These are phyloP conservation scores for Gorsachius goisagi DNA, from an alignment of 2,113 vertebrate species.

Conservation along the genomic window DNA sequence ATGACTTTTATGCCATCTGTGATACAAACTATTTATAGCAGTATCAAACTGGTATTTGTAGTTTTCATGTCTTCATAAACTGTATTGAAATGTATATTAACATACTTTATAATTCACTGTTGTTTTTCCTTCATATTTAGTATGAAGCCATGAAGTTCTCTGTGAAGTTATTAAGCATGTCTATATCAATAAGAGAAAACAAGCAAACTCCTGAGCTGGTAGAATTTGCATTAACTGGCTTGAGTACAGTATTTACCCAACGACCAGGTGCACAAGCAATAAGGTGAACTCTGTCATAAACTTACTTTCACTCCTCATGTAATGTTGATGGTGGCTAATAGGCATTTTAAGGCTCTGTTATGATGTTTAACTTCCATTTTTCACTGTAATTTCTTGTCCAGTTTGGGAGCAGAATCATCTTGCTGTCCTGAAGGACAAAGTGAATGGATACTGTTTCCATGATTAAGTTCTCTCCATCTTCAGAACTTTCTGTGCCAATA, in stretches of 20 bases:
- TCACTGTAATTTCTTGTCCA: neutral
- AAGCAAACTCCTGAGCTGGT: constrained; percentile 83
- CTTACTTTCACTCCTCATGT: neutral
- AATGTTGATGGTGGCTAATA: neutral
- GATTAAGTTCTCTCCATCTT: neutral
- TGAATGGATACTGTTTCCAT: neutral
- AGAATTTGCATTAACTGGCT: constrained; percentile 83
- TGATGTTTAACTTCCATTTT: neutral
- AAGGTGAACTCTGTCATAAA: constrained; percentile 73
- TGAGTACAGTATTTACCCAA: constrained; percentile 85
- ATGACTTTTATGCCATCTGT: neutral
- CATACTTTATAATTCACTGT: neutral
- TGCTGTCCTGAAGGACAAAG: neutral
- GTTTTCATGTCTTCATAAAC: neutral
- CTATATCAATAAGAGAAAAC: constrained; percentile 84
- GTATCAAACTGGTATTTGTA: neutral
- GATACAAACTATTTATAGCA: neutral
- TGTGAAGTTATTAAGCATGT: constrained; percentile 87
- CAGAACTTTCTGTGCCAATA: neutral
- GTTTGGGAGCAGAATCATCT: neutral
- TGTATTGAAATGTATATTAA: neutral
- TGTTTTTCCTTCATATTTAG: constrained; percentile 69
- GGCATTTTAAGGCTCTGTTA: neutral
- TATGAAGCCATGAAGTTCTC: constrained; percentile 93
- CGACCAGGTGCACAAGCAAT: constrained; percentile 93